Conservation (phyloP, 2,113 vertebrate genomes). For the Corythornis cristatus region DNA sequence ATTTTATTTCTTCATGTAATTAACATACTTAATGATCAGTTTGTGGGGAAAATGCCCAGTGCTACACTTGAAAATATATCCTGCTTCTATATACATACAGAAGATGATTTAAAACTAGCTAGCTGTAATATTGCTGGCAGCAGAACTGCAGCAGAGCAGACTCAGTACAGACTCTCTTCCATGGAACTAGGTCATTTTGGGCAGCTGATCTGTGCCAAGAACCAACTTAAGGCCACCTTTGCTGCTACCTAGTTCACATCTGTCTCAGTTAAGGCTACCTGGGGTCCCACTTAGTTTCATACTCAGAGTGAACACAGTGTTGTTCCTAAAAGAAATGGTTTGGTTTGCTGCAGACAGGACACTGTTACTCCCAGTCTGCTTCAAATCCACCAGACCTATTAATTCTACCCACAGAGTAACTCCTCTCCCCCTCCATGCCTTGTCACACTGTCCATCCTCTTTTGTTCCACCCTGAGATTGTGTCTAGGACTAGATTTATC, state of each 20-base stretch:
- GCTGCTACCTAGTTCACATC: background rate
- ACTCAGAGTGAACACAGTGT: accelerated
- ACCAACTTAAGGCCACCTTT: background rate
- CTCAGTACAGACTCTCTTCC: background rate
- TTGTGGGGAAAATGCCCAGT: background rate
- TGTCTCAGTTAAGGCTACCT: background rate
- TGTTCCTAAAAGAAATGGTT: background rate
- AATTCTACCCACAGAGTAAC: background rate
- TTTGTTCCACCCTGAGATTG: background rate
- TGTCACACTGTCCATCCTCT: background rate
- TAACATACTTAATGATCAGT: background rate
- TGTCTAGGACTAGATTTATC: background rate
- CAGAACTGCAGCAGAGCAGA: background rate
- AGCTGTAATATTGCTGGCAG: background rate
- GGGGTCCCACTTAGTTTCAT: background rate
- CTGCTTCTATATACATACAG: background rate
- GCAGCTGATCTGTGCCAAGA: background rate
- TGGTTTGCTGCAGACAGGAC: background rate
- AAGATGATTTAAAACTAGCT: background rate
- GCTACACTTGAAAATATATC: background rate
- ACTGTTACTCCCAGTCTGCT: background rate
- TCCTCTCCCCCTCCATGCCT: background rate
- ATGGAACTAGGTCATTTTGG: background rate
- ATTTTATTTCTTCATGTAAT: background rate
- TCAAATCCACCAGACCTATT: background rate